Base-by-base conservation (phyloP, 2,888 invertebrate genomes). In the Prosopocoilus inquinatus region DNA sequence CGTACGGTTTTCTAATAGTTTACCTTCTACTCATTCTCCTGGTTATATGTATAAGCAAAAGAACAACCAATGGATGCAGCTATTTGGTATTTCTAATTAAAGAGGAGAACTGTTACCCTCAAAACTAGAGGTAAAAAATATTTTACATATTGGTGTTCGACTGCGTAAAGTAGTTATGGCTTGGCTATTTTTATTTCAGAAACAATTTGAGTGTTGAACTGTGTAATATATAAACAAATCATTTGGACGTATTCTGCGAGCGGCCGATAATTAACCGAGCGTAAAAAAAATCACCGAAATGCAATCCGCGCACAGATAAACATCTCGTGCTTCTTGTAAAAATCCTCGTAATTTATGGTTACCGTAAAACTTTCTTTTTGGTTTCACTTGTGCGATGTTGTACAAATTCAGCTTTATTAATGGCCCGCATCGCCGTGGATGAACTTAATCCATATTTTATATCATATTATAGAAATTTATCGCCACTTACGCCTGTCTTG, bases 361-460 rank as follows among this genome's bases (percentile, higher is more conserved):
- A 9, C 41, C 3, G 41, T 41, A 36, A 36, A 36, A 28, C 8
- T 36, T 7, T 36, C 9, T 36, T 36, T 13, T 41, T 41, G 41
- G 20, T 28, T 41, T 41, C 7, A 15, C 15, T 9, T 3, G 36
- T 9, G 4, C 41, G n/a, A 13, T 16, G 41, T 11, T 11, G 41
- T 41, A 15, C 13, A 41, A 41, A 41, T 41, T 41, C 16, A 41
- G 16, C 41, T 13, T 41, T 41, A 41, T 41, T 41, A 41, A 41
- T 41, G 41, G 16, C 41, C n/a, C 41, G 15, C 9, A 15, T 41
- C 16, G 16, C 16, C 13, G 41, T 28, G 41, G 15, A 16, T 15
- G 41, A 41, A 41, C 16, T 41, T 41, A 41, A 41, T 41, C 41
- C 41, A 41, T 41, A 41, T 41, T 41, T 41, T 41, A 41, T 41